Base-by-base conservation (phyloP, 2,113 vertebrate genomes). In the Brachirus orientalis region DNA sequence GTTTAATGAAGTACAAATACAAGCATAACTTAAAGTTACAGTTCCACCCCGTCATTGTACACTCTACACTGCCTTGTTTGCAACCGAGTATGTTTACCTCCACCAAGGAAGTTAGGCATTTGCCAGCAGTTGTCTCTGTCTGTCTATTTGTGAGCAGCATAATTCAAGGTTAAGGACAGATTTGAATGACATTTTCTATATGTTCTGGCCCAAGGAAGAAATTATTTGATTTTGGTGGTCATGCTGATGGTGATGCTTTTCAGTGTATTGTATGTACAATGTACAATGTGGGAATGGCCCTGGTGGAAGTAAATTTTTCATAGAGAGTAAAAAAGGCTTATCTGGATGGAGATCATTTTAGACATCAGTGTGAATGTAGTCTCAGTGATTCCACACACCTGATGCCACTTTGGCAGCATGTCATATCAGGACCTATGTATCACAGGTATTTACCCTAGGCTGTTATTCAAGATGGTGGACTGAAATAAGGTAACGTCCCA, bases 391-490 rank as follows among this genome's bases (percentile, higher is more conserved):
- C 12, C n/a, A 41, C 0, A 44, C 12, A 44, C 19, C 37, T 35
- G 22, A 64, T 52, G 55, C 8, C 60, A 7, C 40, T 43, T 75
- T 8, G 16, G 10, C 18, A 47, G 36, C 22, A 52, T 50, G 56
- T 77, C 62, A 77, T 69, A 77, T 75, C 55, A 75, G 43, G n/a
- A 60, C 12, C 33, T 10, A 22, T 64, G 33, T 61, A 28, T 55
- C 47, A 56, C 16, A 72, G 36, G 50, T 33, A 56, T 79, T 74
- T 33, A 63, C 40, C 60, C 36, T 12, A 2, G 47, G 51, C 46
- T 46, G 50, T 63, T 45, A 48, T 63, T 57, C 22, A 53, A 43
- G 51, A 69, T 50, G 70, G 72, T 41, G 7, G 10, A 72, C 28
- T 0, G 2, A 81, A 60, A 76, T 54, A 45, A 82, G 63, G 77